Evolutionary conservation across 2,888 invertebrate genomes (phyloP).

Genomic region (Calliphora vomitoria): DNA sequence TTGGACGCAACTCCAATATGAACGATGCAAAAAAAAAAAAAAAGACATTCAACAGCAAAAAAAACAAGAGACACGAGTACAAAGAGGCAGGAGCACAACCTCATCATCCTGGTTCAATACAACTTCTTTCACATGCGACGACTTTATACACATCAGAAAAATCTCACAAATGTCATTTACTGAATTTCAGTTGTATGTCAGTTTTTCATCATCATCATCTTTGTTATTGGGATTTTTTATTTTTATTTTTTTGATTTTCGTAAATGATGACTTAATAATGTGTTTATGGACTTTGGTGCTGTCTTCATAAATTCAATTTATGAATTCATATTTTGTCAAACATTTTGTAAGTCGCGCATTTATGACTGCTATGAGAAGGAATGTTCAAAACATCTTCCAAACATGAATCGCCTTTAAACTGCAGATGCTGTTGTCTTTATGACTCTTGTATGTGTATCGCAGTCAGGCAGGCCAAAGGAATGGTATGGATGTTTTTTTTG

Average conservation of each 20-base stretch:
- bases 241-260: constrained; percentile 60
- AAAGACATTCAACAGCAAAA: constrained; percentile 27
- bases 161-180: constrained; percentile 70
- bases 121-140: not conserved
- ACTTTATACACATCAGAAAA: constrained; percentile 46
- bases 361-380: constrained; percentile 73
- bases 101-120: constrained; percentile 7
- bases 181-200: constrained; percentile 60
- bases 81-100: constrained; percentile 3
- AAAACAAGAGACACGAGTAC: constrained; percentile 34
- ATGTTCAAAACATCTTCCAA: constrained; percentile 61
- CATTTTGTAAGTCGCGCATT: constrained; percentile 74
- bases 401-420: constrained; percentile 46
- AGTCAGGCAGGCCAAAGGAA: constrained; percentile 7
- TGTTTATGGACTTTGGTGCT: constrained; percentile 72
- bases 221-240: constrained; percentile 24
- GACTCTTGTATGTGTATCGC: not conserved
- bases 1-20: constrained; percentile 16
- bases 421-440: constrained; percentile 59
- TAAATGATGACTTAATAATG: constrained; percentile 74
- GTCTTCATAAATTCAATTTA: constrained; percentile 74
- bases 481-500: constrained; percentile 30
- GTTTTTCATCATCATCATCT: constrained; percentile 41
- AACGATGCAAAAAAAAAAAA: constrained; percentile 19
- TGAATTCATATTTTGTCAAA: constrained; percentile 75